Conservation (phyloP, 1,140 invertebrate species). For the Steinernema khuongi region DNA sequence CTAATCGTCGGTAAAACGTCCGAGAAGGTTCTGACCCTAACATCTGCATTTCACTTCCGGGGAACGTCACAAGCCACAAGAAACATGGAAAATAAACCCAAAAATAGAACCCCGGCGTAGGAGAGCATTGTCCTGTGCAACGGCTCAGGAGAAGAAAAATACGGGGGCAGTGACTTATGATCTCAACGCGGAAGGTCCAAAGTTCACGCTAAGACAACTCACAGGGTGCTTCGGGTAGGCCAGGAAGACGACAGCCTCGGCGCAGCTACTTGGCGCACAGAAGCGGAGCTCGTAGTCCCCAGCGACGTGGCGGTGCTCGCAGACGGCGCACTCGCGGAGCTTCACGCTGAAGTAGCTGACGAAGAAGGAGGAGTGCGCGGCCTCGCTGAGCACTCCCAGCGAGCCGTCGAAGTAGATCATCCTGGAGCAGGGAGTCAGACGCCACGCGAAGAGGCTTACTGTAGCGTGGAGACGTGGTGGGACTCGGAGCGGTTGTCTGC, state of each 20-base stretch:
- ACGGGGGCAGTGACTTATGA: no score
- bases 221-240: not conserved
- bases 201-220: not conserved
- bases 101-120: no score
- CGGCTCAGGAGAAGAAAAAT: no score
- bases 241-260: not conserved
- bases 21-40: no score
- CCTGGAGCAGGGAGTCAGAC: not conserved
- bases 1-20: no score
- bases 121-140: no score
- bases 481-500: not conserved
- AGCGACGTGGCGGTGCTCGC: slow-evolving; percentile 24
- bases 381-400: not conserved
- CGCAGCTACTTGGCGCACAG: not conserved
- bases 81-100: no score
- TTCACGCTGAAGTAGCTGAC: slow-evolving; percentile 1
- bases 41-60: no score
- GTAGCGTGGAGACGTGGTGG: not conserved
- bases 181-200: not conserved
- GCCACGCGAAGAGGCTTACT: not conserved
- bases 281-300: slow-evolving; percentile 18
- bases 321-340: slow-evolving; percentile 13
- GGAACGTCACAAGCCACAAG: no score
- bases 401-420: slow-evolving; percentile 6
- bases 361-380: not conserved